Percentiles rank a stretch among this genome's conserved stretches.
phyloP scores from a whole-genome alignment of 2,888 invertebrate genomes.

The Cerastis rubricosa region DNA sequence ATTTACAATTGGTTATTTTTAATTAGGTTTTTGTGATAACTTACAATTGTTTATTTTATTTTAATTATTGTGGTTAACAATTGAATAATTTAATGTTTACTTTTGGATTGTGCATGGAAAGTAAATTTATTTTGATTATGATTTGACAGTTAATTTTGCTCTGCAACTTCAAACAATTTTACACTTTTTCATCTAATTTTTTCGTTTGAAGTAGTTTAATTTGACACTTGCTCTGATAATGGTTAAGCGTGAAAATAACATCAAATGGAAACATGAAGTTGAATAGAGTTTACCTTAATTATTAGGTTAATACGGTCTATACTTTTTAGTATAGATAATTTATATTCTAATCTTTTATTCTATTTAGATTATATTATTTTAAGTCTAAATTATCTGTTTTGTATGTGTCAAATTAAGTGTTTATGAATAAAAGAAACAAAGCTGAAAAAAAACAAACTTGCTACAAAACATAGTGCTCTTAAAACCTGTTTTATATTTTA shows the following conservation, averaged over 20 bases:
- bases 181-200: not conserved
- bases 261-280: not conserved
- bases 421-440: not conserved
- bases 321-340: not conserved
- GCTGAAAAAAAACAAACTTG: not conserved
- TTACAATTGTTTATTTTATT: too few relatives aligned
- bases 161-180: not conserved
- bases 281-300: not conserved
- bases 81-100: too few relatives aligned
- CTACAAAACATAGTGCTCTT: not conserved
- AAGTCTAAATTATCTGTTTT: not conserved
- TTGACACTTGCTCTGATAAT: not conserved
- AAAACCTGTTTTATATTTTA: not conserved
- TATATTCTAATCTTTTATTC: not conserved
- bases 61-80: too few relatives aligned
- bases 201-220: not conserved
- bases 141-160: not conserved
- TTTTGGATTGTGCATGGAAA: too few relatives aligned
- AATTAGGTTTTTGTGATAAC: too few relatives aligned
- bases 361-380: not conserved
- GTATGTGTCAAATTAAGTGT: not conserved
- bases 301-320: not conserved
- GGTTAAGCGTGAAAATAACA: not conserved
- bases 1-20: too few relatives aligned
- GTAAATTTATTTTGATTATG: too few relatives aligned